phyloP scores from a whole-genome alignment of 1,140 invertebrate species.

The Drosophila seguyi region DNA sequence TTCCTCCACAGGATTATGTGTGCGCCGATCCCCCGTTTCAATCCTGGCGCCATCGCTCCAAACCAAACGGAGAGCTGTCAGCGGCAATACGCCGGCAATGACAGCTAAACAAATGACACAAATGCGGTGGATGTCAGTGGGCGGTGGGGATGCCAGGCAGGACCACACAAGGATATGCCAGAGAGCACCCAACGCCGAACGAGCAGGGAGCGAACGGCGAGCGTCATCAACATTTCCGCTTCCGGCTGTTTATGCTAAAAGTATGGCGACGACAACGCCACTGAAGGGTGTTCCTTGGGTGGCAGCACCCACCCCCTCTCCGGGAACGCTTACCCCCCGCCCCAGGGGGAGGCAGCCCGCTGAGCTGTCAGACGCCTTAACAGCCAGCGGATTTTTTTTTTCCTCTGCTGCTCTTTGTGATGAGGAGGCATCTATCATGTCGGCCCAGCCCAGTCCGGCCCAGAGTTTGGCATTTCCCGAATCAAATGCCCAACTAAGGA shows the following conservation, averaged over 20 bases:
- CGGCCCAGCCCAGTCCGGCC: neutral
- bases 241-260: constrained; percentile 83
- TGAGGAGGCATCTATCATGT: constrained; percentile 66
- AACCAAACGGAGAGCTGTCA: constrained; percentile 60
- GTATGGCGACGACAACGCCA: constrained; percentile 69
- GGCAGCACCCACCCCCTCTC: neutral
- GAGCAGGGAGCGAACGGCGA: too few species aligned
- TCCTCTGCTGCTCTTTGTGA: constrained; percentile 10
- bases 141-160: constrained; percentile 5
- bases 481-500: constrained; percentile 24
- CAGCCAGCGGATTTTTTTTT: constrained; percentile 35
- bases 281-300: constrained; percentile 40
- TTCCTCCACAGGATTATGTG: constrained; percentile 1
- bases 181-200: constrained; percentile 4
- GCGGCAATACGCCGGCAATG: constrained; percentile 75
- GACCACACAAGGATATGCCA: constrained; percentile 24
- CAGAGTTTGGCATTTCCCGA: constrained; percentile 29
- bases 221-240: constrained; percentile 82
- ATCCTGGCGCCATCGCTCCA: constrained; percentile 36
- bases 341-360: constrained; percentile 44
- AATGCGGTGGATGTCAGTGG: constrained; percentile 34
- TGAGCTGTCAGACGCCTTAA: constrained; percentile 77
- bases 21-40: constrained; percentile 9
- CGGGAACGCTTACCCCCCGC: constrained; percentile 1
- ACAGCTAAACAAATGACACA: constrained; percentile 83